Base-by-base conservation (phyloP, 2,797 vertebrate species). In the Propithecus deckenii region DNA sequence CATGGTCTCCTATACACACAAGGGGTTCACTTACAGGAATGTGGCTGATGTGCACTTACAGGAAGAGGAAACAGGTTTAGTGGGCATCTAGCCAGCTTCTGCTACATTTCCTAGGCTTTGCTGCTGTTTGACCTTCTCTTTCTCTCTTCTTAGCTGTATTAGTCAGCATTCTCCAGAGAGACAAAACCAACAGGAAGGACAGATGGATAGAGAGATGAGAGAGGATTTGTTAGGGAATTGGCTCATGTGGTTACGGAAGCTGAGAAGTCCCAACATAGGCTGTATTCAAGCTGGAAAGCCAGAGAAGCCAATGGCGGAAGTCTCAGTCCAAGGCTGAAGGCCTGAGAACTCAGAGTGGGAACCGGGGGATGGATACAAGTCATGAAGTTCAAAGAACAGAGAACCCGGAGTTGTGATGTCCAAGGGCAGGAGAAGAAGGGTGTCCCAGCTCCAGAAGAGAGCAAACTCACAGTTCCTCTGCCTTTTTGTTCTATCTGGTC, bases 341-440 rank as follows among this genome's bases (percentile, higher is more conserved):
- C 8, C 63, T 30, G 18, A 72, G 65, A 85, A 85, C 23, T 7
- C 48, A 63, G 43, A n/a, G 23, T 76, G 55, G 67, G 11, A 7
- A 23, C 18, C 5, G 3, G 4, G 9, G 5, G 30, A 50, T 1
- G 8, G 23, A 12, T 2, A 11, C 17, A 28, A 43, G 12, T 18
- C 28, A 25, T 76, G 48, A 76, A 52, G 18, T 76, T 76, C 5
- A 69, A 76, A 88, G 4, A 28, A 4, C 67, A 5, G 20, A 4
- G 35, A 28, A 12, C 18, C 1, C 7, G 23, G 17, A 46, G 30
- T 18, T 46, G 14, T 43, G 4, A n/a, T 13, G 20, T 14, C 1
- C 48, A 57, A 18, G 20, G 28, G 63, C 8, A 57, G 48, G 50
- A n/a, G 28, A 46, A 52, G 22, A 52, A 57, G 10, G 13, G 4